Base-by-base conservation (phyloP, 2,888 invertebrate genomes). In the Unio delphinus region DNA sequence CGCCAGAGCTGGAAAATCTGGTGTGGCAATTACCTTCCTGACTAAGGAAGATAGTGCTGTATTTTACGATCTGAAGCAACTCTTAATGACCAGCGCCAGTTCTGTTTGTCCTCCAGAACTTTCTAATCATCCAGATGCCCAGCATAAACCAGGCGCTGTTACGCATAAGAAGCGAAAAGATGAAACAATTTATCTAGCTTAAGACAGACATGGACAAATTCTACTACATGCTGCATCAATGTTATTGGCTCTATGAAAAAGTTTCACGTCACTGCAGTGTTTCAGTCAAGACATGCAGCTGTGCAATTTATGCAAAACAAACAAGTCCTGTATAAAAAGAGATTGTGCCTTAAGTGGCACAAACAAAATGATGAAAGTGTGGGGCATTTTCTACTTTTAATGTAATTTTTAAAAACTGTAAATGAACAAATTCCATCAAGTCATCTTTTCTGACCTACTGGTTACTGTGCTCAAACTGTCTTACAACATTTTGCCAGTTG, bases 91-190 rank as follows among this genome's bases (percentile, higher is more conserved):
- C 20, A 97, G 97, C 87, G 98, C 99, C 0, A 96, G 96, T 5
- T 98, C 98, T 0, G 94, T 94, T 0, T 99, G 98, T 90, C 98
- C 98, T 5, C 96, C 97, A 0, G 99, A 99, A 88, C 92, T 99
- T 63, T 94, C 96, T 90, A 99, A 99, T 90, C 99, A 99, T 90
- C 96, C 99, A 0, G 99, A 99, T 76, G 98, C 99, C 0, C 98
- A 98, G 90, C 96, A 97, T 87, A 99, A 99, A 87, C 98, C 99
- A 0, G 98, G 98, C 55, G 95, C 95, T 0, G 96, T 97, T 55
- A 95, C 96, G 26, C 91, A 92, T 69, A 98, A 98, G 68, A 98
- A 97, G 67, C 78, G 87, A 20, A 87, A 87, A 74, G 89, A 89
- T 68, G 89, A 89, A 64, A 88, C 82, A 60, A 79, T 87, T 28